Evolutionary conservation across 2,113 vertebrate species (phyloP), one percentile per base, ranked within the genome.

Genomic region (Falcunculus frontatus): DNA sequence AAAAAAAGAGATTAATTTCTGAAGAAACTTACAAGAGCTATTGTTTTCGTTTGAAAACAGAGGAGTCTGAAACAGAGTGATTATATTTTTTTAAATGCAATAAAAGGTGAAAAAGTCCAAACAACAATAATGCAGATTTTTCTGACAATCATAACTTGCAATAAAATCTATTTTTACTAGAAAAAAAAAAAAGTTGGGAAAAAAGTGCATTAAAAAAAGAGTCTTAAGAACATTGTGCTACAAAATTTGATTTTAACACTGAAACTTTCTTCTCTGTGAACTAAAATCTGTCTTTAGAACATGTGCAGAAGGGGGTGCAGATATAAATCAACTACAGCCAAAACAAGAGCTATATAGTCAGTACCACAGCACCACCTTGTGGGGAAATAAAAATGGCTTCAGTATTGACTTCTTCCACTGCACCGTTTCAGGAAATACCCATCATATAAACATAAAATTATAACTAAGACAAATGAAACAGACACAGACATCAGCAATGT

Each of bases 321-420:
- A 95, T 98, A 94, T 68, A 89, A 94, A 97, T 74, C 57, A 94
- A 67, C 80, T 50, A 20, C 21, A 90, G 11, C n/a, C n/a, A 42
- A 46, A 83, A 35, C 22, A 44, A 83, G 62, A 91, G 47, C 85
- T 94, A 47, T 59, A 53, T 81, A 95, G 79, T 39, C 97, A 97
- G 97, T 98, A 94, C 97, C 97, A 98, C 96, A 98, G 97, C 90
- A 96, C 98, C 98, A 98, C 97, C 98, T 98, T 97, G 97, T 98
- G 98, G 97, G 44, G 80, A 97, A 95, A 84, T 49, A 44, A 65
- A 83, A 67, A 56, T 21, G 15, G 79, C 57, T 44, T 94, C 68
- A 10, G 13, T 50, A n/a, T 25, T 69, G 26, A 74, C 73, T 95
- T 89, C 37, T 76, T 59, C 47, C n/a, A 74, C 44, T 27, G 56